Evolutionary conservation across 2,113 vertebrate genomes (phyloP).

Genomic region (Ginglymostoma cirratum): DNA sequence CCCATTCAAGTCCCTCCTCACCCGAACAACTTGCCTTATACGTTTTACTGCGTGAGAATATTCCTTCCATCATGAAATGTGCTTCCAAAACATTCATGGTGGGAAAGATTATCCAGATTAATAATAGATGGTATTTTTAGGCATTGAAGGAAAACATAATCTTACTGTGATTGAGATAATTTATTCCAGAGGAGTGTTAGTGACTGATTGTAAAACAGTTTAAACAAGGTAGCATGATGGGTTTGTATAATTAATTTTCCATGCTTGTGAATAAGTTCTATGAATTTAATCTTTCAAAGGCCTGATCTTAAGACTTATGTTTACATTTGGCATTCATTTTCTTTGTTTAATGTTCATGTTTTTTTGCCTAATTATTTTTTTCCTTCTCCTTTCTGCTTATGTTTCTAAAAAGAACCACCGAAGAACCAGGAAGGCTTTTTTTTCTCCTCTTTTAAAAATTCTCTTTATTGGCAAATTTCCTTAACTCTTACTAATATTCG

Average conservation of each 20-base stretch:
- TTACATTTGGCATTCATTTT: neutral
- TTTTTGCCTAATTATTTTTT: slow-evolving; percentile 17
- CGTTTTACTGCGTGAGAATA: neutral
- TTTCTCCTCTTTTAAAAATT: neutral
- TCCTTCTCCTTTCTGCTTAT: neutral
- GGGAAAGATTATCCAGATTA: slow-evolving; percentile 1
- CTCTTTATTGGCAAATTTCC: neutral
- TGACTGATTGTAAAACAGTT: neutral
- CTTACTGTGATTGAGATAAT: neutral
- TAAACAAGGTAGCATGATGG: neutral
- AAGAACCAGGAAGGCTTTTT: neutral
- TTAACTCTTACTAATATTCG: neutral
- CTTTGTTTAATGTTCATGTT: neutral
- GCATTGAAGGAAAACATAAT: neutral
- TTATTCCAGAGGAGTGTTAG: neutral
- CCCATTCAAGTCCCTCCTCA: neutral
- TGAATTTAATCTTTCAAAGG: neutral
- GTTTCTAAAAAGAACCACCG: neutral
- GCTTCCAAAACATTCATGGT: neutral
- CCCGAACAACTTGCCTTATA: neutral
- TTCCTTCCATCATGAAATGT: neutral
- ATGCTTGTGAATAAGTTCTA: neutral
- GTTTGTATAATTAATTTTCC: neutral
- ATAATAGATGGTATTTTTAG: slow-evolving; percentile 24
- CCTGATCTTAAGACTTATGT: neutral